Evolutionary conservation across 2,113 vertebrate species (phyloP).

Genomic region (Xiphias gladius): DNA sequence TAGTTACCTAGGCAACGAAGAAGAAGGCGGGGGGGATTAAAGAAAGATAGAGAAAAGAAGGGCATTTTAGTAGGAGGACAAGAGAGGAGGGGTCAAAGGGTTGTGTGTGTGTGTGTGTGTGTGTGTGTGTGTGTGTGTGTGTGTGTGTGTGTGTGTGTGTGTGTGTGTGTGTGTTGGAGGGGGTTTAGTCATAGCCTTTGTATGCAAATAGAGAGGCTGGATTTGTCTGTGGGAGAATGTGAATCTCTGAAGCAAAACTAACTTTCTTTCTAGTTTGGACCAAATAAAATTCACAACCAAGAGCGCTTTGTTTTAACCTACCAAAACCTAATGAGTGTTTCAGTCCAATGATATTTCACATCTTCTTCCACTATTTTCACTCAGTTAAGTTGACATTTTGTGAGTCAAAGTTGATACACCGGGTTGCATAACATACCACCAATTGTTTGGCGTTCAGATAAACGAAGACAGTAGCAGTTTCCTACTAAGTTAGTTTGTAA

Average conservation of each 20-base stretch:
- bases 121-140: conserved; percentile 18
- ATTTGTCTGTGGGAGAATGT: conserved; percentile 37
- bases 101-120: conserved; percentile 19
- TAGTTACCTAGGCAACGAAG: conserved; percentile 98
- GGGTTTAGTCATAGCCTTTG: conserved; percentile 54
- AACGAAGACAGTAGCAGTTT: background rate
- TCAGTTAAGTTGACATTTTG: background rate
- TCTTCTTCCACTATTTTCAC: background rate
- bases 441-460: background rate
- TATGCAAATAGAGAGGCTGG: conserved; percentile 52
- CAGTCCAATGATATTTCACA: background rate
- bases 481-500: background rate
- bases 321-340: background rate
- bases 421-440: background rate
- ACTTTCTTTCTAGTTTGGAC: conserved; percentile 2
- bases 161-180: conserved; percentile 14
- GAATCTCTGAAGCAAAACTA: conserved; percentile 53
- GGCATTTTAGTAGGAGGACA: conserved; percentile 84
- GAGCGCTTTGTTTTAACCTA: background rate
- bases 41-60: conserved; percentile 56
- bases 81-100: conserved; percentile 48
- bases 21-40: conserved; percentile 59
- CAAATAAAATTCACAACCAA: background rate
- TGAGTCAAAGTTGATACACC: background rate
- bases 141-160: conserved; percentile 23